phyloP scores from a whole-genome alignment of 1,140 invertebrate species.

The Drosophila kohkoa region DNA sequence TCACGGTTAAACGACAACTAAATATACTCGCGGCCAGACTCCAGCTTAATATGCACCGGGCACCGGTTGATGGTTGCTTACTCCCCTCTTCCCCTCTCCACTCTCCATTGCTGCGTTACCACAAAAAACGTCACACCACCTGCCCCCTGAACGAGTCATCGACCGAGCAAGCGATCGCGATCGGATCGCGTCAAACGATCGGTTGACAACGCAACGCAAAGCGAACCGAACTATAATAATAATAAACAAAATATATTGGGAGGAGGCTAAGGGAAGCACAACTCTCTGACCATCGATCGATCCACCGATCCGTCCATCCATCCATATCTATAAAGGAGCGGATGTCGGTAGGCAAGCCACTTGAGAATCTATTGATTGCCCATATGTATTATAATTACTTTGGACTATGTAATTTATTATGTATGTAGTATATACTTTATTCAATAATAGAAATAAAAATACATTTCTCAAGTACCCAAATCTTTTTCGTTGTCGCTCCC shows the following conservation, averaged over 20 bases:
- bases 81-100: background rate
- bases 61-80: constrained; percentile 12
- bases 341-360: constrained; percentile 40
- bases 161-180: constrained; percentile 24
- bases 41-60: constrained; percentile 65
- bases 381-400: constrained; percentile 62
- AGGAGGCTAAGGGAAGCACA: constrained; percentile 12
- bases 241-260: background rate
- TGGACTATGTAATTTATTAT: constrained; percentile 66
- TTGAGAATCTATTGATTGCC: constrained; percentile 60
- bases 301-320: background rate
- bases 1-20: constrained; percentile 64
- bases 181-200: constrained; percentile 19
- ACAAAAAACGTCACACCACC: background rate
- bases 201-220: constrained; percentile 16
- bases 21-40: constrained; percentile 68
- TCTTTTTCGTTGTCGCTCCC: constrained; percentile 7
- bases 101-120: background rate
- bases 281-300: background rate
- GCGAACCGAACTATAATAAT: background rate
- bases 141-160: constrained; percentile 14
- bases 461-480: constrained; percentile 21
- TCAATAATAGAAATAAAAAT: constrained; percentile 28
- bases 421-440: constrained; percentile 40
- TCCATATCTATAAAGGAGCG: constrained; percentile 37